Conservation (phyloP, 2,797 vertebrate species). For the Manis javanica region DNA sequence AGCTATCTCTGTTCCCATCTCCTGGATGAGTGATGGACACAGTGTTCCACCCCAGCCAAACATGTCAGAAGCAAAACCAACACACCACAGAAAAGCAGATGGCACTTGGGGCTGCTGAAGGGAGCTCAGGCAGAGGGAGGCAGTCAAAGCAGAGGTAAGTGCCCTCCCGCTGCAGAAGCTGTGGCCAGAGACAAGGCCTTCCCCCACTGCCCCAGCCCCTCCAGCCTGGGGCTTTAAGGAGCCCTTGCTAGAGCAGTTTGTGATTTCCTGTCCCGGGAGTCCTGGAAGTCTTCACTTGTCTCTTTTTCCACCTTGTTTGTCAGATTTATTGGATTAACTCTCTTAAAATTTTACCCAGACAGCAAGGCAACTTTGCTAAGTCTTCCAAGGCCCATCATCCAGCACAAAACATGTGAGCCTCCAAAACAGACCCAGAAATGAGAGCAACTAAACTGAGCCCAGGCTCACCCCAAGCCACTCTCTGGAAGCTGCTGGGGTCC, state of each 20-base stretch:
- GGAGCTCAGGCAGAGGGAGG: background rate
- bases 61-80: slow-evolving; percentile 1
- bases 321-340: background rate
- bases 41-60: slow-evolving; percentile 13
- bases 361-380: background rate
- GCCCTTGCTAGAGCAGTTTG: background rate
- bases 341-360: background rate
- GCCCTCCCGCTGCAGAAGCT: background rate
- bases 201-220: background rate
- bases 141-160: background rate
- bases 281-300: background rate
- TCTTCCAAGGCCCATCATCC: background rate
- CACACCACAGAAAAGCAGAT: background rate
- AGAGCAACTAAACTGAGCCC: background rate
- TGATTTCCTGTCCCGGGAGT: background rate
- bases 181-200: background rate
- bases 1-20: slow-evolving; percentile 31
- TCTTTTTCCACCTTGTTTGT: background rate
- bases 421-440: background rate
- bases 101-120: background rate
- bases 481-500: background rate
- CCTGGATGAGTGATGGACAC: background rate
- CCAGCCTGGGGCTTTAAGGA: background rate
- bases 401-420: background rate
- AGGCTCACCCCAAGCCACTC: background rate